Percentiles rank a stretch among this genome's conserved stretches.
phyloP scores from a whole-genome alignment of 1,140 invertebrate species.

The Bicyclus anynana region DNA sequence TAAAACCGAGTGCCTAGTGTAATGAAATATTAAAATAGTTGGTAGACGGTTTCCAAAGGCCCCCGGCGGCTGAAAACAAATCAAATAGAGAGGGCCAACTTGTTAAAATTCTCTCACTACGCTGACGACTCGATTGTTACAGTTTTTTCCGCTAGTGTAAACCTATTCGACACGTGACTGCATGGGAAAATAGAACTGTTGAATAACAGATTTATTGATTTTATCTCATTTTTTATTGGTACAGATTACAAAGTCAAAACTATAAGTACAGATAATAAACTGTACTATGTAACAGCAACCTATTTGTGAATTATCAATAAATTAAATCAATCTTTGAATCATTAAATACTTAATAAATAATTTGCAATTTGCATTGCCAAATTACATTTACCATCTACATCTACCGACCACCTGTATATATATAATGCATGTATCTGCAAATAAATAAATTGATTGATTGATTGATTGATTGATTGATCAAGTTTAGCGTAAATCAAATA shows the following conservation, averaged over 20 bases:
- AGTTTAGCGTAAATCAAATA: constrained; percentile 57
- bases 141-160: constrained; percentile 17
- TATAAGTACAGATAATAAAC: background rate
- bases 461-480: too few species aligned
- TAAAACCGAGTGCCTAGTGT: constrained; percentile 45
- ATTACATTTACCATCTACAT: too few species aligned
- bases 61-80: constrained; percentile 40
- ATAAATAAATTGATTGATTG: too few species aligned
- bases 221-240: background rate
- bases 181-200: constrained; percentile 8
- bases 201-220: background rate
- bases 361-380: too few species aligned
- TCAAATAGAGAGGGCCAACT: constrained; percentile 44
- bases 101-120: constrained; percentile 45
- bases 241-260: background rate
- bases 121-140: constrained; percentile 26
- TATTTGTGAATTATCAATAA: too few species aligned
- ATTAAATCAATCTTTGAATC: too few species aligned
- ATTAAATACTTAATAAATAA: too few species aligned
- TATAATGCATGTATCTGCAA: too few species aligned
- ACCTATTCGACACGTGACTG: constrained; percentile 26
- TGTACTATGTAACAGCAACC: too few species aligned
- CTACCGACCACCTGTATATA: too few species aligned
- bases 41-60: constrained; percentile 24
- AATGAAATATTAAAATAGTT: constrained; percentile 63